A percentile compares a stretch with the other conserved stretches of the same genome.
Evolutionary conservation across 2,888 invertebrate species (phyloP).

Genomic region (Chironomus riparius): DNA sequence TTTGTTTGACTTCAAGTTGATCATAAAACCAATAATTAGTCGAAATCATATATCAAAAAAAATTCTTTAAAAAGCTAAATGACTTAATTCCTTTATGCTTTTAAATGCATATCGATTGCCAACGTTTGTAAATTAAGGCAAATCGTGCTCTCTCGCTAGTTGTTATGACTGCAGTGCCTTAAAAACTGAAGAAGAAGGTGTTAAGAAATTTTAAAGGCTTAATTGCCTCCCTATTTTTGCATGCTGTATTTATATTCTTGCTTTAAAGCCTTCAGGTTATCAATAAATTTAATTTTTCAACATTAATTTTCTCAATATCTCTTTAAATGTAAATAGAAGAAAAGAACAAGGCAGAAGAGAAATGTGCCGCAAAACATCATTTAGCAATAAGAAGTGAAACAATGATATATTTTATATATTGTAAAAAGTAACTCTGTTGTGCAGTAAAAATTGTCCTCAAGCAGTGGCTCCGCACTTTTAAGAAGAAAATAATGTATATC

Average conservation of each 20-base stretch:
- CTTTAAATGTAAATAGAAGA: constrained; percentile 20
- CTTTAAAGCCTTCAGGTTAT: not conserved
- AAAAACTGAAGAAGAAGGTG: not conserved
- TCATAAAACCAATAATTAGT: constrained; percentile 5
- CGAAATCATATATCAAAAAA: not conserved
- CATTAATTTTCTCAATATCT: constrained; percentile 10
- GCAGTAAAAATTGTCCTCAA: not conserved
- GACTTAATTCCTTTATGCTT: not conserved
- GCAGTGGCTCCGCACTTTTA: not conserved
- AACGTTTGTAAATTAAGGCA: not conserved
- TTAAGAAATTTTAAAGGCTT: constrained; percentile 1
- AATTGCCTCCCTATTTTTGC: constrained; percentile 1
- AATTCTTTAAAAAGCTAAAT: not conserved
- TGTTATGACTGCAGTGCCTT: not conserved
- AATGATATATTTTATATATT: not conserved
- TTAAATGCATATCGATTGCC: not conserved
- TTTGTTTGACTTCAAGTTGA: not conserved
- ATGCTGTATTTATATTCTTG: not conserved
- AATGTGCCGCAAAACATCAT: not conserved
- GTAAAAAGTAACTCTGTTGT: not conserved
- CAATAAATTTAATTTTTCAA: constrained; percentile 13
- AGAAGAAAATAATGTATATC: not conserved
- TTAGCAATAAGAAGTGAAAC: not conserved
- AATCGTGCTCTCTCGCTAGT: not conserved
- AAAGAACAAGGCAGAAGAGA: not conserved